These are phyloP conservation scores for Zygothrica quintamaculata DNA, from an alignment of 2,888 invertebrate genomes.

Conservation along the genomic window DNA sequence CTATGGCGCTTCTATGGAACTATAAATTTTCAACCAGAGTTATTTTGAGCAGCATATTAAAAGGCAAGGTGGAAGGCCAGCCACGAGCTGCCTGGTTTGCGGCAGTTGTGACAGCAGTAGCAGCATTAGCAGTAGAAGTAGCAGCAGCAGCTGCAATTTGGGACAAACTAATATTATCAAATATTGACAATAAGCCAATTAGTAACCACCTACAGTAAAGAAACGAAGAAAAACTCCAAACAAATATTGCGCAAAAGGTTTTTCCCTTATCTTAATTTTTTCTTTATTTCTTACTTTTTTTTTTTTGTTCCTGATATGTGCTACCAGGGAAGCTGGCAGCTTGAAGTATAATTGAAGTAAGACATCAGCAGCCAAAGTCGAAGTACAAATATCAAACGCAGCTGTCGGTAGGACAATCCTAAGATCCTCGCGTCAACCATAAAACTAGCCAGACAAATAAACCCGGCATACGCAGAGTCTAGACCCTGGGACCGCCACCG, in stretches of 20 bases:
- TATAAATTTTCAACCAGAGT: slow-evolving; percentile 57
- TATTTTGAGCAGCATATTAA: slow-evolving; percentile 42
- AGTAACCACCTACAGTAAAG: slow-evolving; percentile 78
- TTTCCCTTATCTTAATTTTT: slow-evolving; percentile 2
- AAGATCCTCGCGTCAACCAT: slow-evolving; percentile 70
- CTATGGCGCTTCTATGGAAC: slow-evolving; percentile 58
- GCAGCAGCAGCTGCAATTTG: slow-evolving; percentile 54
- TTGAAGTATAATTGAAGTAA: slow-evolving; percentile 41
- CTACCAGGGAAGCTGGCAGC: slow-evolving; percentile 71
- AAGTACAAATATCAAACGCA: slow-evolving; percentile 56
- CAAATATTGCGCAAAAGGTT: slow-evolving; percentile 68
- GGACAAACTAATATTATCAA: slow-evolving; percentile 70
- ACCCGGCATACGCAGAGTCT: too few relatives aligned
- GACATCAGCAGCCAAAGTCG: slow-evolving; percentile 56
- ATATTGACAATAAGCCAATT: slow-evolving; percentile 80
- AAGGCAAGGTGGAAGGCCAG: slow-evolving; percentile 17
- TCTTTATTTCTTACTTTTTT: slow-evolving; percentile 18
- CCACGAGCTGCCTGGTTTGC: not conserved
- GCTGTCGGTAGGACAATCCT: slow-evolving; percentile 66
- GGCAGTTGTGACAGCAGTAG: too few relatives aligned
- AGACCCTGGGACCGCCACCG: slow-evolving; percentile 59
- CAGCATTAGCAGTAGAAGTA: slow-evolving; percentile 51
- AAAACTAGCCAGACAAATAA: slow-evolving; percentile 67
- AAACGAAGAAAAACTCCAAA: slow-evolving; percentile 35
- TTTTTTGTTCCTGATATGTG: slow-evolving; percentile 59